phyloP scores from a whole-genome alignment of 2,888 invertebrate genomes.

The Stenolophus ochropezus region DNA sequence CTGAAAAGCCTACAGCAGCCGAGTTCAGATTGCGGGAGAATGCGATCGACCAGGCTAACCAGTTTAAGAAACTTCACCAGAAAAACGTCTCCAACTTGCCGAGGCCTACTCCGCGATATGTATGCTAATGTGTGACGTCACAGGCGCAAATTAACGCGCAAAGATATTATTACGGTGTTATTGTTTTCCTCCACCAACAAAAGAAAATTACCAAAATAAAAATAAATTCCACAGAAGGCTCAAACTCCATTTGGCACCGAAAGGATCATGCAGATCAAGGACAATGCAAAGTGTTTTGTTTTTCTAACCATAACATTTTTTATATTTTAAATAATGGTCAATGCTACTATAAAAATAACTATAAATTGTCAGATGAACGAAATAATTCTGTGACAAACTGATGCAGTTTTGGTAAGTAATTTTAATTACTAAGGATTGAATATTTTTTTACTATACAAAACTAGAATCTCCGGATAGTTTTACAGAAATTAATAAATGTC shows the following conservation, averaged over 20 bases:
- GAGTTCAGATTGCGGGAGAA: neutral
- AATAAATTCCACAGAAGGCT: neutral
- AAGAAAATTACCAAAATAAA: too few species aligned
- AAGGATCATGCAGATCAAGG: neutral
- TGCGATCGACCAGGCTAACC: slow-evolving; percentile 38
- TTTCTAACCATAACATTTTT: neutral
- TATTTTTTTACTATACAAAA: too few species aligned
- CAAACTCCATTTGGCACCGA: neutral
- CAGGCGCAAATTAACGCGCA: neutral
- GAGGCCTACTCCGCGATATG: slow-evolving; percentile 5
- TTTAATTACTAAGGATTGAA: too few species aligned
- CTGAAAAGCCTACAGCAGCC: neutral
- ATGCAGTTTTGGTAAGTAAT: too few species aligned
- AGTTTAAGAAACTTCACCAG: slow-evolving; percentile 32
- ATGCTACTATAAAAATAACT: too few species aligned
- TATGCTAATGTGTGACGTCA: slow-evolving; percentile 46
- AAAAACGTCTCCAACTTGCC: slow-evolving; percentile 8
- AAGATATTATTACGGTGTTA: slow-evolving; percentile 4
- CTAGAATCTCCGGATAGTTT: too few species aligned
- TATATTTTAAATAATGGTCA: neutral
- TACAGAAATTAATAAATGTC: too few species aligned
- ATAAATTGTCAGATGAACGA: too few species aligned
- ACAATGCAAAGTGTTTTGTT: neutral
- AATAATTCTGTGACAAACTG: too few species aligned
- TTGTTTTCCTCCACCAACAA: slow-evolving; percentile 16